Evolutionary conservation across 2,888 invertebrate species (phyloP).

Genomic region (Euzetes globulus): DNA sequence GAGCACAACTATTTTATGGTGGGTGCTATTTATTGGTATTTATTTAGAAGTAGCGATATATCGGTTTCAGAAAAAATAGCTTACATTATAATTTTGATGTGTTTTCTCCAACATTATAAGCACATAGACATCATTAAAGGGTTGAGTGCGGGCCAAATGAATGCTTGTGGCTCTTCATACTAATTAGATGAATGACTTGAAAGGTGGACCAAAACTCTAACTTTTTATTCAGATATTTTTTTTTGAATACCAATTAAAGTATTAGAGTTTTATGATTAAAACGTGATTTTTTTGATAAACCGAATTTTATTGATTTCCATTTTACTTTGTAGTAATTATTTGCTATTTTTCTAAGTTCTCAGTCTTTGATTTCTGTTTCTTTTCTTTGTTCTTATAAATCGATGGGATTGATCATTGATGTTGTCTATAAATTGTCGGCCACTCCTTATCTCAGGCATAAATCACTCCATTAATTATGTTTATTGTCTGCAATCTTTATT

Average conservation of each 20-base stretch:
- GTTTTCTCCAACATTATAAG: too few species aligned
- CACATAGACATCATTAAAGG: slow-evolving; percentile 8
- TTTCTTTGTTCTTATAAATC: too few species aligned
- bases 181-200: slow-evolving; percentile 14
- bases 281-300: slow-evolving; percentile 9
- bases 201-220: neutral
- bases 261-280: slow-evolving; percentile 14
- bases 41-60: slow-evolving; percentile 9
- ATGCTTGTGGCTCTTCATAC: slow-evolving; percentile 17
- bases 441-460: slow-evolving; percentile 1
- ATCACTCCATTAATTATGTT: slow-evolving; percentile 15
- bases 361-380: neutral
- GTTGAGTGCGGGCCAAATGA: neutral
- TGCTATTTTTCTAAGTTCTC: neutral
- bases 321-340: too few species aligned
- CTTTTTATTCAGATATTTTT: neutral
- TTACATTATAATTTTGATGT: too few species aligned
- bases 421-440: neutral
- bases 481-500: neutral
- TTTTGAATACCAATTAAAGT: neutral
- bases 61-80: neutral
- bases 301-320: neutral
- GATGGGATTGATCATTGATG: neutral
- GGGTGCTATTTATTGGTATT: slow-evolving; percentile 6
- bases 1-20: slow-evolving; percentile 10